Conservation (phyloP, 2,113 vertebrate species). For the Bubalus kerabau region DNA sequence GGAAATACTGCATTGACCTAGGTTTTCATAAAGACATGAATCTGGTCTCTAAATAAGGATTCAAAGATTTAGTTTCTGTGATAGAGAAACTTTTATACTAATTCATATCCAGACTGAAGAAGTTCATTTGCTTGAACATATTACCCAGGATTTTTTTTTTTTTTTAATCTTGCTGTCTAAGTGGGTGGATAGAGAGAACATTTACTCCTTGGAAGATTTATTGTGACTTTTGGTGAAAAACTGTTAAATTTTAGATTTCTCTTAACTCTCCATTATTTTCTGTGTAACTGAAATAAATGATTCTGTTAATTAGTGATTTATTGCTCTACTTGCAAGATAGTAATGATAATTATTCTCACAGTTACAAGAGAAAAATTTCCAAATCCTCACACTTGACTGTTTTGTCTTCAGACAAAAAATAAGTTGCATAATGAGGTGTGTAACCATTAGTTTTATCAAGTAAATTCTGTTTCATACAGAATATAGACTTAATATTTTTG, state of each 20-base stretch:
- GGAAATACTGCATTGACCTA: background rate
- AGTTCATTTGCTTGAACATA: background rate
- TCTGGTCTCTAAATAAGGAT: background rate
- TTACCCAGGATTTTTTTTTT: background rate
- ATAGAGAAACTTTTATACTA: background rate
- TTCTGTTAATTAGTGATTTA: background rate
- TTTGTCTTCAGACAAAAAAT: background rate
- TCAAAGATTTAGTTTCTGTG: constrained; percentile 3
- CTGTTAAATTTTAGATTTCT: background rate
- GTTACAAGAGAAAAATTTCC: background rate
- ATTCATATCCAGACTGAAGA: background rate
- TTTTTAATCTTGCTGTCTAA: background rate
- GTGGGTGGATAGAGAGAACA: background rate
- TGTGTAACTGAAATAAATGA: background rate
- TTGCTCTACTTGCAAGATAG: background rate
- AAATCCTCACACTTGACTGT: background rate
- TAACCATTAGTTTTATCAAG: background rate
- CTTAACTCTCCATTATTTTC: background rate
- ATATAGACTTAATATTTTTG: background rate
- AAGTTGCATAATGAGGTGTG: background rate
- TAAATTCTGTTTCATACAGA: background rate
- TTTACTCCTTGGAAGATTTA: background rate
- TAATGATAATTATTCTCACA: background rate
- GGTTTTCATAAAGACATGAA: background rate
- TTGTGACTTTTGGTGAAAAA: background rate